Conservation (phyloP, 2,888 invertebrate species). For the Caradrina kadenii region DNA sequence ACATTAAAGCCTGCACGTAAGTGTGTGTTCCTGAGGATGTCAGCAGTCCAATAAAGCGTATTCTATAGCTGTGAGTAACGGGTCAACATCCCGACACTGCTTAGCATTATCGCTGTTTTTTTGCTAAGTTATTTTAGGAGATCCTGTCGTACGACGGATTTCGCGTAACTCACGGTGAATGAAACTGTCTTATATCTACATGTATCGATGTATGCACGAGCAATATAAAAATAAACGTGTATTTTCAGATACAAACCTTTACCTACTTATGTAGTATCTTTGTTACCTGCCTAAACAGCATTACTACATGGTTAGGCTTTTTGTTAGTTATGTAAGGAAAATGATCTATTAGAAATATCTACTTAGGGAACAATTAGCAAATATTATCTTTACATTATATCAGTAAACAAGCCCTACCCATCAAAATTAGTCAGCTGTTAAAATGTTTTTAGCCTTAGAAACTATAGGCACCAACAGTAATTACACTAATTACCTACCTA, state of each 20-base stretch:
- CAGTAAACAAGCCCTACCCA: too few relatives aligned
- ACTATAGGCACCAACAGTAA: too few relatives aligned
- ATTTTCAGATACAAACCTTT: too few relatives aligned
- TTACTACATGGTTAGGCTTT: neutral
- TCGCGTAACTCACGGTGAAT: constrained; percentile 57
- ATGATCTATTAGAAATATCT: neutral
- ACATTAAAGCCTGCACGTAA: constrained; percentile 28
- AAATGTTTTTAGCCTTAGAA: too few relatives aligned
- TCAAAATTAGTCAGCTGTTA: too few relatives aligned
- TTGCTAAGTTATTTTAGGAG: constrained; percentile 64
- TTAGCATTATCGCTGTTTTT: constrained; percentile 50
- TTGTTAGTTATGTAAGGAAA: neutral
- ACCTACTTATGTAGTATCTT: too few relatives aligned
- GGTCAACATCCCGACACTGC: constrained; percentile 57
- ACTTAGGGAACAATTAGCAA: neutral
- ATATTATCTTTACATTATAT: too few relatives aligned
- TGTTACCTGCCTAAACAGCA: neutral
- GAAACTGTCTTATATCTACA: constrained; percentile 35
- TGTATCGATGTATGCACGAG: neutral
- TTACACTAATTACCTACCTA: too few relatives aligned
- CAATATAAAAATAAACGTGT: constrained; percentile 10
- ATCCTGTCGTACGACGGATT: constrained; percentile 57
- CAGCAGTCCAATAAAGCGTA: constrained; percentile 22
- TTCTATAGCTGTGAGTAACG: constrained; percentile 54
- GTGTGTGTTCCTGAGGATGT: constrained; percentile 45